Percentiles rank a stretch among this genome's conserved stretches.
Conservation (phyloP, 1,140 invertebrate genomes). For the Anastrepha obliqua region DNA sequence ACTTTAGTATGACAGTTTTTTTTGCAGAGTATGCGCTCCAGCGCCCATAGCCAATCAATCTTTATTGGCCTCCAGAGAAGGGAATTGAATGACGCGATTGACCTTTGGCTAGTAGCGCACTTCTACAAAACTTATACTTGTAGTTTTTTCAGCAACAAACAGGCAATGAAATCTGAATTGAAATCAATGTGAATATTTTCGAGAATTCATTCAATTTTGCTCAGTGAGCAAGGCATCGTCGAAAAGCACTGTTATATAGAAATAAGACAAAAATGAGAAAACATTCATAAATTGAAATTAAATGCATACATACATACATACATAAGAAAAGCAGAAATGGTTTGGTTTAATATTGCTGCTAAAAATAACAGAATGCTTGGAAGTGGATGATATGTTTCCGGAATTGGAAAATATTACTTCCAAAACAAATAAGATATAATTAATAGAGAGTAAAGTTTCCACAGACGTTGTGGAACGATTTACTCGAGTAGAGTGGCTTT, state of each 20-base stretch:
- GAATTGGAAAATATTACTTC: too few relatives aligned
- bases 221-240: not conserved
- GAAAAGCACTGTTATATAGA: not conserved
- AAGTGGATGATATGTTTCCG: too few relatives aligned
- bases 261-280: not conserved
- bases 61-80: constrained; percentile 69
- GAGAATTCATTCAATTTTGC: not conserved
- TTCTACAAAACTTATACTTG: not conserved
- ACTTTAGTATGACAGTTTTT: not conserved
- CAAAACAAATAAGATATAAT: too few relatives aligned
- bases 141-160: not conserved
- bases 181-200: not conserved
- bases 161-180: not conserved
- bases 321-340: too few relatives aligned
- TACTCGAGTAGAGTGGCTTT: too few relatives aligned
- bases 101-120: not conserved
- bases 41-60: constrained; percentile 71
- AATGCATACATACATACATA: too few relatives aligned
- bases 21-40: not conserved
- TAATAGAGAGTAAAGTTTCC: too few relatives aligned
- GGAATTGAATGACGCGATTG: constrained; percentile 38
- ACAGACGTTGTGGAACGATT: too few relatives aligned
- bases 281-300: not conserved
- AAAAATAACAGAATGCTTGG: too few relatives aligned
- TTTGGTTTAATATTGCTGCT: too few relatives aligned